Conservation (phyloP, 2,797 vertebrate genomes). For the Bradypus variegatus region DNA sequence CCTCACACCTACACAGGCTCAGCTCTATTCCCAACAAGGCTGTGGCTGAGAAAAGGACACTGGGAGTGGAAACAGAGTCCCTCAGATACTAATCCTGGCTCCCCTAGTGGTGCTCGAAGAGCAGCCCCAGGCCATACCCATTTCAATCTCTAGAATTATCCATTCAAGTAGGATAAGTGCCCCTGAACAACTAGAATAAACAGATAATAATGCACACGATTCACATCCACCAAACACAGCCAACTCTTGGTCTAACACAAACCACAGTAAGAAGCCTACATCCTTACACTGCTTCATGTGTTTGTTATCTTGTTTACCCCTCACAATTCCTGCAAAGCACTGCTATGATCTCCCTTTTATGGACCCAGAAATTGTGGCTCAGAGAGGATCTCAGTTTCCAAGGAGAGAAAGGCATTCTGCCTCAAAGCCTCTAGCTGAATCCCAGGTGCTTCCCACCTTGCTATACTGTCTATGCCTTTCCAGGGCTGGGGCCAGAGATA, state of each 20-base stretch:
- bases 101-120: not conserved
- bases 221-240: not conserved
- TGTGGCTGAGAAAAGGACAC: not conserved
- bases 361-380: not conserved
- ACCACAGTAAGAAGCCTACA: not conserved
- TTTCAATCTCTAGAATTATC: not conserved
- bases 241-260: not conserved
- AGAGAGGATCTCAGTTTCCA: not conserved
- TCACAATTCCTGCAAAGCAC: not conserved
- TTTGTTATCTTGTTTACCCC: not conserved
- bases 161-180: conserved; percentile 32
- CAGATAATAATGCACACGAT: not conserved
- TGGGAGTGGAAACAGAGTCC: not conserved
- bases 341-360: not conserved
- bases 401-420: not conserved
- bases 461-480: too few relatives aligned
- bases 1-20: not conserved
- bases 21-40: not conserved
- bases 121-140: not conserved
- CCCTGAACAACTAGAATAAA: conserved; percentile 30
- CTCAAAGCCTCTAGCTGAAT: not conserved
- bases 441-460: not conserved
- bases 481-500: not conserved
- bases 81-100: not conserved
- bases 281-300: not conserved